Evolutionary conservation across 2,113 vertebrate genomes (phyloP), one percentile per base, ranked within the genome.

Genomic region (Picathartes gymnocephalus): DNA sequence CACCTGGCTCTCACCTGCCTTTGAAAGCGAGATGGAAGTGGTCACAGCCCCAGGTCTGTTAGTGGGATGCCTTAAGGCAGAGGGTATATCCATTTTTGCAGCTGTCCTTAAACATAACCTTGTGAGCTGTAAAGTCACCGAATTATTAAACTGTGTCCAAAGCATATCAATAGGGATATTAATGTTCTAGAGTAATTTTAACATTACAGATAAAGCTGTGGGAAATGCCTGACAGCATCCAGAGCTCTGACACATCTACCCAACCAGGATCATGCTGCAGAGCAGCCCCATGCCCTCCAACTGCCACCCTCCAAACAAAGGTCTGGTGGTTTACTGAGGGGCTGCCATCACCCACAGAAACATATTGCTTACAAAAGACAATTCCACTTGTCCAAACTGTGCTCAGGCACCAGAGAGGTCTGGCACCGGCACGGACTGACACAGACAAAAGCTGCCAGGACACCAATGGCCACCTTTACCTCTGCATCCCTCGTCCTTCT

Each of bases 401-500:
- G 53, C 54, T 61, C 40, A 10, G 54, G 65, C 83, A 87, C 21
- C 48, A 15, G 40, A 86, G 17, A 33, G 30, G 9, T 1, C 45
- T 39, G 54, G 76, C 53, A 83, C 87, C 79, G 57, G 14, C 57
- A 45, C 1, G 1, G 40, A 42, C 25, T 4, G 48, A 64, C 62
- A 64, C 24, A 19, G 37, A 40, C 16, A 53, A 17, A 33, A 39
- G 2, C 33, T 18, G 24, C 68, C 68, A 30, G 68, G 58, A 62
- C 80, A 56, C 20, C 4, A 6, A 69, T 0, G 3, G 78, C 25
- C 60, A 3, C 66, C 24, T 97, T 96, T 99, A 99, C 99, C 99
- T 99, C 98, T 98, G 94, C 99, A 99, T 97, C 96, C 97, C 98
- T 98, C 98, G n/a, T 99, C 99, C 78, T 98, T 98, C 94, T 99